These are phyloP conservation scores for Porphyrio hochstetteri DNA, from an alignment of 2,113 vertebrate genomes.

Conservation along the genomic window DNA sequence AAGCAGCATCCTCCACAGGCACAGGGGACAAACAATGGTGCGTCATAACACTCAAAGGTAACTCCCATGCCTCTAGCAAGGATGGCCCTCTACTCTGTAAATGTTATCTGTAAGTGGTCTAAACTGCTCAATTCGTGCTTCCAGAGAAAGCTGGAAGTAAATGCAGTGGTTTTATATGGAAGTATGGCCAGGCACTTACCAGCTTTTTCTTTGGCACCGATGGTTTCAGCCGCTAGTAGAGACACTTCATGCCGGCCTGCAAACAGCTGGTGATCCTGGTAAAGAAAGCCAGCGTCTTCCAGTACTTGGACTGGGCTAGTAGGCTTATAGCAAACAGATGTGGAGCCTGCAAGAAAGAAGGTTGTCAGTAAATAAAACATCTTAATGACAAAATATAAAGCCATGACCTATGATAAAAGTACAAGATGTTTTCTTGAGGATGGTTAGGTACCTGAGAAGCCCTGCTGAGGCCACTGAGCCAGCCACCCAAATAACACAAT, in stretches of 20 bases:
- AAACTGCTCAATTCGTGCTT: not conserved
- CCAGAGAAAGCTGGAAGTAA: not conserved
- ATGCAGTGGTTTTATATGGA: not conserved
- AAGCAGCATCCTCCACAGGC: not conserved
- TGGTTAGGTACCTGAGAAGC: not conserved
- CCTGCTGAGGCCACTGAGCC: not conserved
- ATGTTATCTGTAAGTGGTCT: not conserved
- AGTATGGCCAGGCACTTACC: slow-evolving; percentile 47
- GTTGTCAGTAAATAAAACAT: not conserved
- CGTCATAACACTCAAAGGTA: not conserved
- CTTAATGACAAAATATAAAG: not conserved
- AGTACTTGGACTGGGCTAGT: slow-evolving; percentile 64
- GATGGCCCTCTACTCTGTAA: not conserved
- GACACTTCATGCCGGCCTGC: slow-evolving; percentile 70
- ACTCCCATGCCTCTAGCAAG: not conserved
- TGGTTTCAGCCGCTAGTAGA: slow-evolving; percentile 55
- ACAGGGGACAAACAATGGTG: not conserved
- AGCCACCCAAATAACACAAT: not conserved
- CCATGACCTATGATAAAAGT: not conserved
- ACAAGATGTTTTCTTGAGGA: not conserved
- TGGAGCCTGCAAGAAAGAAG: slow-evolving; percentile 57
- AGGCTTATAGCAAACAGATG: slow-evolving; percentile 69
- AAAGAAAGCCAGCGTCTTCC: slow-evolving; percentile 71
- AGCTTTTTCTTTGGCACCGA: slow-evolving; percentile 69
- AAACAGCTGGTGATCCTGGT: slow-evolving; percentile 71